These are phyloP conservation scores for Ennomos fuscantarius DNA, from an alignment of 2,888 invertebrate genomes.

Conservation along the genomic window DNA sequence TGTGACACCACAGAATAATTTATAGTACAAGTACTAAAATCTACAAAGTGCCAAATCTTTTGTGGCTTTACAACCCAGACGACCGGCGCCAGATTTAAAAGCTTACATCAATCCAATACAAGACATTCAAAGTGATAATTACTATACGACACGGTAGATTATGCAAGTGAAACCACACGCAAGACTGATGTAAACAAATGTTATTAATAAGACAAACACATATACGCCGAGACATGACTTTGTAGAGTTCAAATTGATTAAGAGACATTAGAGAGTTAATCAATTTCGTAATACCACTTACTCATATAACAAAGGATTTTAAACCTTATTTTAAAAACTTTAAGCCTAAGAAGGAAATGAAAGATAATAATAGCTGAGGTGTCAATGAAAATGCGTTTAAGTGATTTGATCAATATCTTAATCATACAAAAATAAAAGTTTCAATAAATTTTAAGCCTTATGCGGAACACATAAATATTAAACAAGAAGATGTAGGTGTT, in stretches of 20 bases:
- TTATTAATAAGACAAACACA: slow-evolving; percentile 61
- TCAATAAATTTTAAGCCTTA: slow-evolving; percentile 30
- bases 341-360: slow-evolving; percentile 5
- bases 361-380: slow-evolving; percentile 6
- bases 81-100: slow-evolving; percentile 33
- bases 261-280: slow-evolving; percentile 59
- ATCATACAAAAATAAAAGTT: slow-evolving; percentile 4
- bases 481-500: slow-evolving; percentile 5
- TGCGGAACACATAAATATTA: not conserved
- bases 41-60: slow-evolving; percentile 3
- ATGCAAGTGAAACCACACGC: slow-evolving; percentile 43
- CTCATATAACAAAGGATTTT: slow-evolving; percentile 3
- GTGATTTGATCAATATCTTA: slow-evolving; percentile 15
- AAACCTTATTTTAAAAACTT: not conserved
- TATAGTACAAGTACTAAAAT: slow-evolving; percentile 4
- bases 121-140: slow-evolving; percentile 53
- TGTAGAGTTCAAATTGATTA: slow-evolving; percentile 68
- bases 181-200: slow-evolving; percentile 48
- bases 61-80: slow-evolving; percentile 17
- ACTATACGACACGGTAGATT: slow-evolving; percentile 49
- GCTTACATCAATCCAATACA: slow-evolving; percentile 30
- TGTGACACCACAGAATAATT: too few species aligned
- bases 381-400: slow-evolving; percentile 20
- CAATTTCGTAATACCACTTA: slow-evolving; percentile 48
- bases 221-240: slow-evolving; percentile 60